Evolutionary conservation across 2,797 vertebrate species (phyloP), one percentile per base, ranked within the genome.

Genomic region (Siniperca scherzeri): DNA sequence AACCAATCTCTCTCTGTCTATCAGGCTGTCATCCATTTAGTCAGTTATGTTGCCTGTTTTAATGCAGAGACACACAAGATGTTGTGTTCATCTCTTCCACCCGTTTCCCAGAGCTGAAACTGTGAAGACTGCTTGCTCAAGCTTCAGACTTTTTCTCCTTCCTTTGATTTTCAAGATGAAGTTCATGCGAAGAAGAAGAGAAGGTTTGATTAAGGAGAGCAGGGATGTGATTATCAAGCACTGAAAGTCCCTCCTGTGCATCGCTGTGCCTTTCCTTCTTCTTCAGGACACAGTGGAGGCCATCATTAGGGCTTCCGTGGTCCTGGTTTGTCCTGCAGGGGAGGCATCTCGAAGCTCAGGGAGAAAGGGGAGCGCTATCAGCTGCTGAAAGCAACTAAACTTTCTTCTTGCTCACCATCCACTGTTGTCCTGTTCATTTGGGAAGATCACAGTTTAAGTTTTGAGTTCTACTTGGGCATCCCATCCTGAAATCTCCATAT

Each of bases 191-290:
- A 73, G 86, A 53, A 22, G 50, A 83, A 76, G 82, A 81, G 62
- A 75, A 69, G 76, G 83, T 81, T 70, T 61, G 80, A 86, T 84
- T 70, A 62, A 60, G 70, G 78, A 81, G 70, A 82, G 81, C 57
- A 68, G 77, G 55, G 76, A 27, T 62, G 84, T 74, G 86, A 85
- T 88, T 82, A 92, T 86, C 82, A 71, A 86, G 84, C 87, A 85
- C 74, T n/a, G 72, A 62, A 36, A 72, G 48, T 71, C 46, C 65
- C 75, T 61, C 27, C 71, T 71, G 69, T 78, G 82, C 68, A 36
- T 72, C 75, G 11, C 64, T 40, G 70, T 82, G 83, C 80, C 82
- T 81, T 88, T 67, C 66, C 57, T 62, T 56, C 78, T 70, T 62
- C 70, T 75, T 73, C 59, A 67, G 85, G 77, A 75, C 77, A 65